Base-by-base conservation (phyloP, 1,140 invertebrate genomes). In the Odontomachus brunneus region DNA sequence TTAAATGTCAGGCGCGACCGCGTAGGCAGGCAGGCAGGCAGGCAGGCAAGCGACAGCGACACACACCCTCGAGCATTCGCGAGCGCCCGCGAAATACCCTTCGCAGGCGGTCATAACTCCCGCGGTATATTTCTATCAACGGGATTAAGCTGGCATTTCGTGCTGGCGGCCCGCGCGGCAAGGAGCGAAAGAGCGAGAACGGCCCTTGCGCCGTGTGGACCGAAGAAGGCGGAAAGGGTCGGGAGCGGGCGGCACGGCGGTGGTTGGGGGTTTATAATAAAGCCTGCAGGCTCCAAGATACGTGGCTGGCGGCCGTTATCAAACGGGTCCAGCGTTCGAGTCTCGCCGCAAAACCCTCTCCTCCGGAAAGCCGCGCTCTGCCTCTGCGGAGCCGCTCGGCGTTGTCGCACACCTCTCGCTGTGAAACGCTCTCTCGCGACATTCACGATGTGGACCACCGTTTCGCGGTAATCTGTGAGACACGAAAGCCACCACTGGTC, bases 271-370 rank as follows among this genome's bases (percentile, higher is more conserved):
- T 85, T 89, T 89, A 89, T 92, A 90, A 91, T 91, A 91, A 92
- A 91, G 91, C 90, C 91, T 91, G 91, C 87, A 87, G 87, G 84
- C 87, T 89, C 87, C 90, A 92, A 92, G 91, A 92, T 92, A 91
- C 86, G 88, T 86, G 78, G 88, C 83, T 85, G 86, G 83, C 82
- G 86, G 85, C 83, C 90, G 90, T 92, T 92, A 92, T 92, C 91
- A 84, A 88, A 82, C 88, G 87, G 84, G 90, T 92, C 91, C 90
- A 92, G 88, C 90, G 81, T 91, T 91, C 86, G 89, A 85, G 90
- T 89, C 86, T 89, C 85, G 86, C 92, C 92, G 88, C 92, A 92
- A 92, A 92, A 92, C 84, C 91, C 87, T 89, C 74, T 51, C 38
- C 22, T 51, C 65, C 69, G 83, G 75, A 85, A 87, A 75, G 83